Evolutionary conservation across 2,888 invertebrate species (phyloP), one percentile per base, ranked within the genome.

Genomic region (Oxyteleia sp.): DNA sequence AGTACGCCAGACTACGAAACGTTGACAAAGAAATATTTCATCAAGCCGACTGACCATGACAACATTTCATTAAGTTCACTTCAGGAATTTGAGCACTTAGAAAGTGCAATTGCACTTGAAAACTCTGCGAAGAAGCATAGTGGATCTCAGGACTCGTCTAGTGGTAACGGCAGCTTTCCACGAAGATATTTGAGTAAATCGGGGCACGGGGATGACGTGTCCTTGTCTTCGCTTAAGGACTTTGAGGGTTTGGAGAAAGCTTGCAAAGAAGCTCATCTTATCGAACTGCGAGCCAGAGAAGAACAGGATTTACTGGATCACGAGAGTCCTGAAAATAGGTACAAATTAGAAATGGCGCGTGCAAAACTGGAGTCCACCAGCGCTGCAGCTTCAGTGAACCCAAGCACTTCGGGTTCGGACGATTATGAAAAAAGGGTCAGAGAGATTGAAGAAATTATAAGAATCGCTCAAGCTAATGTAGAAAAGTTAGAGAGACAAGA

Each of bases 1-100:
- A 98, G 98, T 89, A 97, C 98, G 0, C 98, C 98, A 0, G 98
- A 98, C 90, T 98, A 97, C 87, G 98, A 98, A 93, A 96, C 97
- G 87, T 93, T 98, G 75, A 96, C 97, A n/a, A 95, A 97, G 89
- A 96, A 97, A 90, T 97, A 97, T 93, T 96, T 98, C 89, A 95
- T 96, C 2, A 96, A 96, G 86, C 95, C 96, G 87, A 96, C 96
- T n/a, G 98, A 98, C 87, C 97, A 97, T 90, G 98, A 99, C 91
- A 98, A 98, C 91, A 95, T 98, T 45, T 98, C 98, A 0, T 96
- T 98, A 93, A 98, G 97, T 85, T 98, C 98, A 4, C 94, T 99
- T 79, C 98, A 98, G 93, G 99, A 99, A 92, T 99, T 99, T 94
- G 99, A 99, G 94, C 96, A 96, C 84, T 94, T 99, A 11, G 99